These are phyloP conservation scores for Menidia beryllina DNA, from an alignment of 2,113 vertebrate species.

Conservation along the genomic window DNA sequence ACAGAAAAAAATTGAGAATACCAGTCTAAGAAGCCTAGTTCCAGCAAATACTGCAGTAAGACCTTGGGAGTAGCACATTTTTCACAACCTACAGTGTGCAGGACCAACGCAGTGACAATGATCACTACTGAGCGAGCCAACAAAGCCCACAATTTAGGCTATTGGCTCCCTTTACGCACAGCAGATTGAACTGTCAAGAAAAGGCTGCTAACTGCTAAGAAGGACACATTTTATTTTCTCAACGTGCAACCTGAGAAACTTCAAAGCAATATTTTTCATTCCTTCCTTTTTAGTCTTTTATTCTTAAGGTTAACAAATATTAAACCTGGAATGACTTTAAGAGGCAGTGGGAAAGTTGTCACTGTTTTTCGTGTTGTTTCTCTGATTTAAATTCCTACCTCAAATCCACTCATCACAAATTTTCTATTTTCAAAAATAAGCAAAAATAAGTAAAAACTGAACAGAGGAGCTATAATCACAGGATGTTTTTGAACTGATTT, in stretches of 20 bases:
- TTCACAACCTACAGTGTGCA: conserved; percentile 19
- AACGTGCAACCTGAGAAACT: conserved; percentile 27
- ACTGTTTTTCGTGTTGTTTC: neutral
- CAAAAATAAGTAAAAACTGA: conserved; percentile 6
- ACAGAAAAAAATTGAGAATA: conserved; percentile 6
- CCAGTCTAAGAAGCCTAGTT: neutral
- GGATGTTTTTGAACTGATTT: neutral
- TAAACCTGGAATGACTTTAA: neutral
- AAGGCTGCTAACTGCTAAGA: conserved; percentile 22
- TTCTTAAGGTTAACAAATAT: no score
- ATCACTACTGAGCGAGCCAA: conserved; percentile 21
- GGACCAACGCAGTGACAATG: conserved; percentile 16
- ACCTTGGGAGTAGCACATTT: conserved; percentile 32
- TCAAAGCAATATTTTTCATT: neutral
- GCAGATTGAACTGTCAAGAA: conserved; percentile 54
- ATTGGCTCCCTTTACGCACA: conserved; percentile 11
- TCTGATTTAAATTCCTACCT: neutral
- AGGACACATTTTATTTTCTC: conserved; percentile 41
- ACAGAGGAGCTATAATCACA: conserved; percentile 11
- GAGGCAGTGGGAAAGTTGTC: no score
- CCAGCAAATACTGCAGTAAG: conserved; percentile 18
- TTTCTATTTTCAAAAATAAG: neutral
- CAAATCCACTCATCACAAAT: neutral
- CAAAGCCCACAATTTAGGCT: conserved; percentile 31
- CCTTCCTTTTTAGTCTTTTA: no score